Percentiles rank a stretch among this genome's conserved stretches.
These are phyloP conservation scores for Heliothis virescens DNA, from an alignment of 1,140 invertebrate species.

Conservation along the genomic window DNA sequence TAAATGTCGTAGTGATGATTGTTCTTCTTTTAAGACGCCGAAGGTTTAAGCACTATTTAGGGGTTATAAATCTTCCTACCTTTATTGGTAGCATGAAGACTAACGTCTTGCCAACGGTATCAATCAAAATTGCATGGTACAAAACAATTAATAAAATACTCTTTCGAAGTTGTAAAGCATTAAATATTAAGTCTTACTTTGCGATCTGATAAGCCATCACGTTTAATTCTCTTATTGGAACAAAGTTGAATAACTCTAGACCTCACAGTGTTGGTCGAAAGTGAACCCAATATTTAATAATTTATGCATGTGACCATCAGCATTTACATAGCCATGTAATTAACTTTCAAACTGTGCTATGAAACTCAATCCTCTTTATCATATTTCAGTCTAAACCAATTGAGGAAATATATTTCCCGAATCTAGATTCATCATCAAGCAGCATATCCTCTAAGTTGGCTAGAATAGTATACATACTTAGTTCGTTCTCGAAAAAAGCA, in stretches of 20 bases:
- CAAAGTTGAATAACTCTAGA: conserved; percentile 2
- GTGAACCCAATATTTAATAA: not conserved
- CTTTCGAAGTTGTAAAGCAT: conserved; percentile 7
- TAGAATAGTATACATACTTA: no score
- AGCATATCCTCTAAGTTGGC: no score
- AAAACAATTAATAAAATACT: conserved; percentile 7
- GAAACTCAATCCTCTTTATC: no score
- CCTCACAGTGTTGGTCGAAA: not conserved
- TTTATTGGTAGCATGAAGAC: not conserved
- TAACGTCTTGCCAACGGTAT: not conserved
- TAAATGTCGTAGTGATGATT: conserved; percentile 56
- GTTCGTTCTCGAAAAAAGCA: no score
- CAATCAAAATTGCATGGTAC: conserved; percentile 13
- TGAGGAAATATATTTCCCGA: no score
- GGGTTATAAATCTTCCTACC: conserved; percentile 1
- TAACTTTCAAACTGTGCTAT: not conserved
- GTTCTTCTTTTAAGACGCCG: conserved; percentile 56
- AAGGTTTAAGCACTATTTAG: conserved; percentile 8
- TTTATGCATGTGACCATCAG: not conserved
- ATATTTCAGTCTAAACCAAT: no score
- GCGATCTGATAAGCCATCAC: conserved; percentile 3
- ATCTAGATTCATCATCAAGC: no score
- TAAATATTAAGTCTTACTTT: not conserved
- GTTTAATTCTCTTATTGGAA: not conserved
- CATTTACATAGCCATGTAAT: not conserved